Percentiles rank a stretch among this genome's conserved stretches.
Evolutionary conservation across 2,888 invertebrate species (phyloP).

Genomic region (Elysia crispata): DNA sequence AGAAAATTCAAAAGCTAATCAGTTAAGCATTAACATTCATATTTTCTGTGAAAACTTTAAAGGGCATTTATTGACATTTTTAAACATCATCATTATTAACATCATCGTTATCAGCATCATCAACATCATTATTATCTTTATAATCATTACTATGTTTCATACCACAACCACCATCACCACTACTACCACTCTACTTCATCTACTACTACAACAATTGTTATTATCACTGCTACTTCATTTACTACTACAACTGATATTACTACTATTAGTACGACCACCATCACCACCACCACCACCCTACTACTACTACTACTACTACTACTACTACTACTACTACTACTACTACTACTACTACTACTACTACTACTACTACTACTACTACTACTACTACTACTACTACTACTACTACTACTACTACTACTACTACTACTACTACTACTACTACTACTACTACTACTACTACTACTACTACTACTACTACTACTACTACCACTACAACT

Average conservation of each 20-base stretch:
- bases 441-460: conserved; percentile 1
- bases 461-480: conserved; percentile 3
- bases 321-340: background rate
- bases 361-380: conserved; percentile 1
- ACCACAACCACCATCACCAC: background rate
- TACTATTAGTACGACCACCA: background rate
- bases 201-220: background rate
- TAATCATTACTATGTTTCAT: too few species aligned
- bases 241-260: background rate
- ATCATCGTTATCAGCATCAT: too few species aligned
- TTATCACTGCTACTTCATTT: background rate
- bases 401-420: conserved; percentile 1
- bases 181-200: background rate
- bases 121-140: too few species aligned
- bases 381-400: background rate
- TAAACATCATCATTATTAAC: too few species aligned
- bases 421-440: conserved; percentile 1
- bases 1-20: too few species aligned
- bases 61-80: too few species aligned
- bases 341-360: conserved; percentile 2
- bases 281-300: background rate
- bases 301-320: background rate
- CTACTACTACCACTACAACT: background rate
- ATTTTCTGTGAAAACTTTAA: too few species aligned
- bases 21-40: too few species aligned